Evolutionary conservation across 2,888 invertebrate genomes (phyloP).

Genomic region (Phrixothrix hirtus): DNA sequence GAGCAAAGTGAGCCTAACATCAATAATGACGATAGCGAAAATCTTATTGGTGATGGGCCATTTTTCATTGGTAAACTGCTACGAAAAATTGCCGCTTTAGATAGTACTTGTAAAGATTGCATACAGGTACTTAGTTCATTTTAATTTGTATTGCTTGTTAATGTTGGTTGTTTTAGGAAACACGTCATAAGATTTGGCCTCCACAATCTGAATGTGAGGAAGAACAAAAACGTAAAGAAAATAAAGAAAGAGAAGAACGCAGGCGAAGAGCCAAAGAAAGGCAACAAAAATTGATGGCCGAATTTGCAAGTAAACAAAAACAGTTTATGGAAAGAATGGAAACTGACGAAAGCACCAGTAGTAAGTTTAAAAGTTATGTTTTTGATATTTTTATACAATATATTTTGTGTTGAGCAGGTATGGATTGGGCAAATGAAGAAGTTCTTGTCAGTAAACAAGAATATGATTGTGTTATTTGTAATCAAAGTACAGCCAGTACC

Average conservation of each 20-base stretch:
- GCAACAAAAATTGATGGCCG: conserved; percentile 89
- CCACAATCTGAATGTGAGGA: conserved; percentile 78
- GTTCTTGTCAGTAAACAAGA: conserved; percentile 63
- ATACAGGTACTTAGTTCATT: conserved; percentile 54
- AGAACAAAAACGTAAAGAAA: conserved; percentile 69
- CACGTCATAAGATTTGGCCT: conserved; percentile 78
- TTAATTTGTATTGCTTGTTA: neutral
- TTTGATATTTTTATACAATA: no score
- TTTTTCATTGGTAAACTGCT: conserved; percentile 83
- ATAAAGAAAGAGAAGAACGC: conserved; percentile 80
- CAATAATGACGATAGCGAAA: conserved; percentile 40
- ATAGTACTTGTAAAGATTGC: conserved; percentile 69
- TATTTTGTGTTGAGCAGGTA: conserved; percentile 45
- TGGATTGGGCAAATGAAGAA: conserved; percentile 70
- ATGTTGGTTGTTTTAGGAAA: conserved; percentile 57
- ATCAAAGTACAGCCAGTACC: conserved; percentile 83
- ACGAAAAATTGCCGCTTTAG: conserved; percentile 72
- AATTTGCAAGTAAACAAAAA: conserved; percentile 88
- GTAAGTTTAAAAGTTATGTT: conserved; percentile 29
- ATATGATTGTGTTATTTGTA: conserved; percentile 96
- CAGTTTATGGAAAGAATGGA: conserved; percentile 85
- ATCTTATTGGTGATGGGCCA: conserved; percentile 80
- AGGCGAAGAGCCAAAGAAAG: conserved; percentile 83
- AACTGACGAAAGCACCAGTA: conserved; percentile 56
- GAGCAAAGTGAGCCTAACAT: conserved; percentile 50